These are phyloP conservation scores for Lates calcarifer DNA, from an alignment of 2,113 vertebrate species.

Conservation along the genomic window DNA sequence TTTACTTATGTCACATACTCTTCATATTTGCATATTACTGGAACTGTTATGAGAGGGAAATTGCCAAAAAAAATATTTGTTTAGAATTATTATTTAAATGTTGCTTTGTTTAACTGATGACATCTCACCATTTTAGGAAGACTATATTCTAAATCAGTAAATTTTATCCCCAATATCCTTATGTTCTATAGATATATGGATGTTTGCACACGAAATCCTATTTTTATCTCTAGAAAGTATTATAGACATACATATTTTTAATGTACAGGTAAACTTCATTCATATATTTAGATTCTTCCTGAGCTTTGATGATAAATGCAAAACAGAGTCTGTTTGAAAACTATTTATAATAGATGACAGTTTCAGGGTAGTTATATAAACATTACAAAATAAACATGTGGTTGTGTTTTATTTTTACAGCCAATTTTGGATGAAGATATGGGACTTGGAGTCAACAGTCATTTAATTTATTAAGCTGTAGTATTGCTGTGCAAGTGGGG, in stretches of 20 bases:
- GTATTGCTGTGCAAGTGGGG: background rate
- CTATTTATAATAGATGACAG: background rate
- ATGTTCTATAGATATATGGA: background rate
- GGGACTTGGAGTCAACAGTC: background rate
- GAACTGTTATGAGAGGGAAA: background rate
- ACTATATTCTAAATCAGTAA: too few relatives aligned
- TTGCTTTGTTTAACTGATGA: background rate
- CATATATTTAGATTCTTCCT: background rate
- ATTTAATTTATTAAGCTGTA: background rate
- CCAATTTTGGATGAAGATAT: background rate
- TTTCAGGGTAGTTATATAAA: background rate
- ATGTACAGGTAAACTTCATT: background rate
- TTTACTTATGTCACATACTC: too few relatives aligned
- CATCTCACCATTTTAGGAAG: too few relatives aligned
- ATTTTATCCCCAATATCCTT: background rate
- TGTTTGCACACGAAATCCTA: background rate
- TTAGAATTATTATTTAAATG: background rate
- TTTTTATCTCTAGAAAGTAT: background rate
- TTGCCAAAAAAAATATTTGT: background rate
- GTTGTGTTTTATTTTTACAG: background rate
- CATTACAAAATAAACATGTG: background rate
- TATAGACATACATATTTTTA: background rate
- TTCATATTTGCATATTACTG: too few relatives aligned
- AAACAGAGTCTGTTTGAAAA: background rate
- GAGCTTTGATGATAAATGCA: background rate